Conservation (phyloP, 2,888 invertebrate species). For the Rhingia rostrata region DNA sequence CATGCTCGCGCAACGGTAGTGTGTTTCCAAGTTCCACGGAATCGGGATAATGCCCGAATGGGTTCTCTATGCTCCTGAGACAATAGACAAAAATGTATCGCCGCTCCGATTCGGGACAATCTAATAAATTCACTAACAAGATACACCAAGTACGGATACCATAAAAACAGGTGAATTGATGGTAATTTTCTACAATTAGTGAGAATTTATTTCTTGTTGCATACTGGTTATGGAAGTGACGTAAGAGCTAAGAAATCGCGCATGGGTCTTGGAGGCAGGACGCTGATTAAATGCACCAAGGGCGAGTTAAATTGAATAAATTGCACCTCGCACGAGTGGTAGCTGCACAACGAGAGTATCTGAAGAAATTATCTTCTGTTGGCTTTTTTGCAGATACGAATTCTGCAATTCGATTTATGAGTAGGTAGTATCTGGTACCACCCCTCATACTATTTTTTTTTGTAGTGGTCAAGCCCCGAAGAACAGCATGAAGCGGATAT, state of each 20-base stretch:
- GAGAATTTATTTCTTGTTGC: conserved; percentile 59
- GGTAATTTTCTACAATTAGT: conserved; percentile 62
- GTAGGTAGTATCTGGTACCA: conserved; percentile 50
- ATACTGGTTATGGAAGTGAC: conserved; percentile 11
- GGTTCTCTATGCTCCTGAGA: conserved; percentile 31
- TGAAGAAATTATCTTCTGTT: conserved; percentile 19
- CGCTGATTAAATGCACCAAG: conserved; percentile 47
- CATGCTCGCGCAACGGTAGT: conserved; percentile 34
- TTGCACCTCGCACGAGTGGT: conserved; percentile 17
- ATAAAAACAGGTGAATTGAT: conserved; percentile 54
- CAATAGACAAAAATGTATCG: conserved; percentile 38
- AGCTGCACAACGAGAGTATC: neutral
- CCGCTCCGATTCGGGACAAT: conserved; percentile 22
- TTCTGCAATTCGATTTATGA: conserved; percentile 45
- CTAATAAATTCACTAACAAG: conserved; percentile 44
- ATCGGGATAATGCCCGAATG: conserved; percentile 11
- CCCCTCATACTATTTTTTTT: conserved; percentile 33
- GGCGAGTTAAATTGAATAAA: conserved; percentile 53
- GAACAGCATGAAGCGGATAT: conserved; percentile 11
- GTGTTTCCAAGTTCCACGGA: conserved; percentile 13
- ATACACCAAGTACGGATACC: neutral
- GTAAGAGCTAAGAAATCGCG: conserved; percentile 1
- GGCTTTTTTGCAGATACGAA: conserved; percentile 23
- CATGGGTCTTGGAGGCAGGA: conserved; percentile 14
- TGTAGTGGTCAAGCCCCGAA: neutral